A percentile compares a stretch with the other conserved stretches of the same genome.
Conservation (phyloP, 2,113 vertebrate species). For the Athene noctua region DNA sequence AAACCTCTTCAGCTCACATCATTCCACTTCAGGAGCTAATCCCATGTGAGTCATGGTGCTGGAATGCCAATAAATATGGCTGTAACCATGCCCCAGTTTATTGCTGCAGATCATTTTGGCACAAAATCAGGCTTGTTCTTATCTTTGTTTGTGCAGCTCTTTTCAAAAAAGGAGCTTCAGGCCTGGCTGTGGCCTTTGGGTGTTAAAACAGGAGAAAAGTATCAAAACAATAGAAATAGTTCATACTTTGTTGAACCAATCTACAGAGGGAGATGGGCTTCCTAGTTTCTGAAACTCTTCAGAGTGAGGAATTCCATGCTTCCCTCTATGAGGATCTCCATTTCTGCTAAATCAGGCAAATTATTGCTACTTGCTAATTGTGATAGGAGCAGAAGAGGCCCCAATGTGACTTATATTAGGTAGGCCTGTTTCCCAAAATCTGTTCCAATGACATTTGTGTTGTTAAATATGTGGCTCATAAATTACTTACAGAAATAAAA, state of each 20-base stretch:
- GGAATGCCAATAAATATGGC: slow-evolving; percentile 62
- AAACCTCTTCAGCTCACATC: slow-evolving; percentile 37
- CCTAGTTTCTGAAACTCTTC: not conserved
- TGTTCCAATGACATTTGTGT: not conserved
- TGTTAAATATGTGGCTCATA: not conserved
- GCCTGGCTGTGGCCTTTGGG: not conserved
- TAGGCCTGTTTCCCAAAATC: not conserved
- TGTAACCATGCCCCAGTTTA: not conserved
- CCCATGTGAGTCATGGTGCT: slow-evolving; percentile 33
- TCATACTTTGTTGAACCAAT: not conserved
- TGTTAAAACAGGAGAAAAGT: not conserved
- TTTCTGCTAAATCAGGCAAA: not conserved
- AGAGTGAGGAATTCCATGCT: not conserved
- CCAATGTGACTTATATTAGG: not conserved
- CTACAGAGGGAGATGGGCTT: not conserved
- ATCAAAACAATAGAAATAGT: not conserved
- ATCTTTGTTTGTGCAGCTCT: not conserved
- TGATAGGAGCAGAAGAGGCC: not conserved
- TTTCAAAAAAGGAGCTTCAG: not conserved
- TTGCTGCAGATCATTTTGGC: slow-evolving; percentile 18
- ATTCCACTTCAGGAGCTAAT: slow-evolving; percentile 2
- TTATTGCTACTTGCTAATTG: not conserved
- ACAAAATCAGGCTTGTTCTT: slow-evolving; percentile 6
- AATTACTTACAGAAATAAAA: not conserved
- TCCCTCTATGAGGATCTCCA: not conserved